A percentile compares a stretch with the other conserved stretches of the same genome.
Conservation (phyloP, 2,113 vertebrate species). For the Dendrocopos noguchii region DNA sequence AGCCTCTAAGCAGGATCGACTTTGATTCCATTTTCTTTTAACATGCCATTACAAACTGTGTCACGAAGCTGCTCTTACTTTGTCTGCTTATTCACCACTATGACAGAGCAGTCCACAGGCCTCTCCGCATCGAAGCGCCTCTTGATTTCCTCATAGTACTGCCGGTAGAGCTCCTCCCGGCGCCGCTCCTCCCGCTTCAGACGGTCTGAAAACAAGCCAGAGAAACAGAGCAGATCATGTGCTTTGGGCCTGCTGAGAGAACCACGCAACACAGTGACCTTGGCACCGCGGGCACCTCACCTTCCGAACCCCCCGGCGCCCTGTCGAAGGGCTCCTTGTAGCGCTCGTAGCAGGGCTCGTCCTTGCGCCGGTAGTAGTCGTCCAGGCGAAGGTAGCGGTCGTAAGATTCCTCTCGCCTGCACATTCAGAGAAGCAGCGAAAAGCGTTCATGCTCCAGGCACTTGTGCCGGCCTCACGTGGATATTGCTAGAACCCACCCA, state of each 20-base stretch:
- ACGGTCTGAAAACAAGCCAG: constrained; percentile 74
- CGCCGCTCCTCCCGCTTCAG: constrained; percentile 88
- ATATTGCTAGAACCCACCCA: not conserved
- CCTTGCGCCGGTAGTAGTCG: constrained; percentile 88
- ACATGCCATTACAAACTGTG: not conserved
- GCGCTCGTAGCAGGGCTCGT: constrained; percentile 85
- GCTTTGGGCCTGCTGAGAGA: not conserved
- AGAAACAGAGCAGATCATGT: not conserved
- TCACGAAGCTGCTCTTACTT: constrained; percentile 83
- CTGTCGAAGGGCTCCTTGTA: constrained; percentile 90
- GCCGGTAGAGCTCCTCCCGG: constrained; percentile 93
- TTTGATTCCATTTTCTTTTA: not conserved
- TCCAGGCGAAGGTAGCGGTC: constrained; percentile 86
- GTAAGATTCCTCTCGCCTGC: constrained; percentile 84
- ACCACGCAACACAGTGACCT: fast-evolving
- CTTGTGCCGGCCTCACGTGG: not conserved
- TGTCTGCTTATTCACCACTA: constrained; percentile 95
- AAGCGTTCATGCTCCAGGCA: not conserved
- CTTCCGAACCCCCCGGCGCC: constrained; percentile 81
- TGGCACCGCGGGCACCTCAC: constrained; percentile 38
- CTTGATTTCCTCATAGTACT: constrained; percentile 97
- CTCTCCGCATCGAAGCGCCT: constrained; percentile 90
- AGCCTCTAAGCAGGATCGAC: not conserved
- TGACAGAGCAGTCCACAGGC: constrained; percentile 96
- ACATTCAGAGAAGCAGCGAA: not conserved